Evolutionary conservation across 1,140 invertebrate species (phyloP), one percentile per base, ranked within the genome.

Genomic region (Drosophila orosa): DNA sequence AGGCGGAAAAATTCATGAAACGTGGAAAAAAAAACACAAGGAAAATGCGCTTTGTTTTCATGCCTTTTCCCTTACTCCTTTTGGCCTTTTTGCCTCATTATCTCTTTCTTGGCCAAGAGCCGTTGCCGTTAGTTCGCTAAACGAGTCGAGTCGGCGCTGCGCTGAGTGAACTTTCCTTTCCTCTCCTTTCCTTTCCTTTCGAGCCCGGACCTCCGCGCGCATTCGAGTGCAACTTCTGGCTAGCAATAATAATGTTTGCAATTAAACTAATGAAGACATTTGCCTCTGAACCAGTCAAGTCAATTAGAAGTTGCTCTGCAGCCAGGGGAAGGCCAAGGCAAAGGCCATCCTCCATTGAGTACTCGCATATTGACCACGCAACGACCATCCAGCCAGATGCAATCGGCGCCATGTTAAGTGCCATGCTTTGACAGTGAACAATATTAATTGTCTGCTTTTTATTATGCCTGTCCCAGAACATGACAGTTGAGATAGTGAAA

Each of bases 201-300:
- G n/a, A 3, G 24, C 9, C 22, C 52, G 44, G 15, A 0, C 13
- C 13, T 13, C 42, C 42, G 42, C 22, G 25, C 48, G 48, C 61
- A 40, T 55, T 61, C 27, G 33, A 79, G 69, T 82, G 71, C 67
- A 86, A 71, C 68, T 71, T 75, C 71, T 37, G 62, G 59, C 57
- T 39, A 40, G 48, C 71, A 76, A 58, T 79, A 84, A 87, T 83
- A 82, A 78, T 87, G 79, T 68, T 89, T 84, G 84, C 76, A 87
- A 87, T 89, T 87, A 89, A 89, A 87, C 77, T 89, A 89, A 89
- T 84, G 84, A 87, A 87, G 84, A 69, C 80, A 78, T 80, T 84
- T 78, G 76, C 76, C 52, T 45, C 75, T 22, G 40, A 12, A 35
- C 67, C 25, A 35, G 33, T 9, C 33, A 24, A 33, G 66, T 72